Evolutionary conservation across 2,113 vertebrate genomes (phyloP).

Genomic region (Hemiprocne comata): DNA sequence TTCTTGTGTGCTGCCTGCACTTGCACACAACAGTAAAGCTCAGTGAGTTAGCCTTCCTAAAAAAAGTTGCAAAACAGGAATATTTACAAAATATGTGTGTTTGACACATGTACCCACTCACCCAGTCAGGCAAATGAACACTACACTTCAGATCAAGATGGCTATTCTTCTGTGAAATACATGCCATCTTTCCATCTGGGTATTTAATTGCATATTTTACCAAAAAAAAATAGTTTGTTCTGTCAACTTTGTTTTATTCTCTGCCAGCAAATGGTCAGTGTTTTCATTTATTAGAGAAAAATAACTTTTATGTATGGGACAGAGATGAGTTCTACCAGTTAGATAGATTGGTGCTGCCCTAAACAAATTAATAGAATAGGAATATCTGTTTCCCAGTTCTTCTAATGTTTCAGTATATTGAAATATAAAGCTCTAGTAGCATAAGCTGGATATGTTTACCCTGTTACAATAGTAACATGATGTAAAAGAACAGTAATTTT

Average conservation of each 20-base stretch:
- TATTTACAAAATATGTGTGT: background rate
- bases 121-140: background rate
- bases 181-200: background rate
- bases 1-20: background rate
- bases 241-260: background rate
- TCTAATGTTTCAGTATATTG: background rate
- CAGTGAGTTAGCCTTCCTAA: background rate
- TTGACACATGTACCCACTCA: background rate
- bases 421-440: background rate
- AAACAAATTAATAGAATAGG: background rate
- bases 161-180: background rate
- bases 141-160: background rate
- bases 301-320: background rate
- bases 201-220: background rate
- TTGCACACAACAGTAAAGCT: background rate
- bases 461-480: background rate
- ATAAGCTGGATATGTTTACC: background rate
- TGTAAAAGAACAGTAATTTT: background rate
- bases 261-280: background rate
- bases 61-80: background rate
- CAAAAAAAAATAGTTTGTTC: background rate
- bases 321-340: background rate
- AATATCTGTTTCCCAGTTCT: background rate
- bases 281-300: background rate
- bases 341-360: background rate